Base-by-base conservation (phyloP, 2,113 vertebrate species). In the Nothobranchius kuhntae region DNA sequence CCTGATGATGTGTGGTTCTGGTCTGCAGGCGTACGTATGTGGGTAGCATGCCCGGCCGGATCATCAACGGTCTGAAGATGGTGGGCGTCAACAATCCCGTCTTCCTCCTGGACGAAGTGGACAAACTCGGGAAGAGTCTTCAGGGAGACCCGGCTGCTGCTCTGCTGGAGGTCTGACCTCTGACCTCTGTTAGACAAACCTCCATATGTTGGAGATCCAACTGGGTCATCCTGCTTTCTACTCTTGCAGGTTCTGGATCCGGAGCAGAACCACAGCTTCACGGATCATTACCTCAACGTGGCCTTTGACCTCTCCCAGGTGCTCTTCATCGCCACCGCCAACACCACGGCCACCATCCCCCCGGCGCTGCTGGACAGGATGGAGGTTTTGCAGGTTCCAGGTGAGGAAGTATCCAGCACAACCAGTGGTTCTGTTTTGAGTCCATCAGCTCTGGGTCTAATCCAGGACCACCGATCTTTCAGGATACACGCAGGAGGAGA, bases 241-340 rank as follows among this genome's bases (percentile, higher is more conserved):
- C 53, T 62, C 65, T 9, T 65, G 42, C 53, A 99, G 97, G 97
- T 99, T 52, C 82, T 99, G 85, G 98, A 99, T 87, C 96, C 97
- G 0, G 98, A 99, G 78, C 98, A 99, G 83, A 99, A 99, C 84
- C 96, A 98, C 89, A 95, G 95, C 88, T 99, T 99, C 91, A 98
- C 96, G 0, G 96, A 99, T 73, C 97, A 98, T 87, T 98, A 98
- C 84, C 93, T 99, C 15, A 99, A 99, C 0, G 96, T 99, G 64
- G 92, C 97, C 69, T 99, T 99, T 76, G 97, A 99, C 89, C 94
- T 99, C 75, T 99, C 97, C 36, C 98, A 99, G 91, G 98, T 99
- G 50, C 95, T 99, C 53, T 99, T 99, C 60, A 99, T 99, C 42
- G 96, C 97, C 50, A 99, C 97, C 0, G 98, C 98, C 53, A 99